Evolutionary conservation across 2,113 vertebrate species (phyloP), one percentile per base, ranked within the genome.

Genomic region (Psophia crepitans): DNA sequence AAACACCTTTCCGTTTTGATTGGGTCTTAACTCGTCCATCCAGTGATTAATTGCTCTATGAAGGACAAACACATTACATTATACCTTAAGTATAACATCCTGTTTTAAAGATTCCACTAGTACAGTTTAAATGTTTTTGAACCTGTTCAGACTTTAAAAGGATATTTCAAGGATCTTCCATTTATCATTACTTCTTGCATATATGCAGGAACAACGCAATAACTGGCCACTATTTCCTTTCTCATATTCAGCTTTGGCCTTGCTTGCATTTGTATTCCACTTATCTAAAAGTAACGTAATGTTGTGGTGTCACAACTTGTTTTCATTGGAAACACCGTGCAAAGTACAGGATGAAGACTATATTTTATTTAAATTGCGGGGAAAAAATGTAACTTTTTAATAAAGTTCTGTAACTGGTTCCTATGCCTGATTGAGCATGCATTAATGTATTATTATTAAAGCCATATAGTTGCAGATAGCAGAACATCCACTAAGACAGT

Each of bases 31-130:
- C 89, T 95, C 61, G 66, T 91, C 92, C 43, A 79, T 94, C 75
- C 84, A 96, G 77, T 97, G 90, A 96, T 94, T 92, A 90, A 97
- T 96, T 96, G 95, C 90, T 96, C 65, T 48, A 17, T 74, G 86
- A 86, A 96, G 96, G 96, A 96, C 89, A 97, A 93, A 94, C 93
- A 97, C 83, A 96, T 95, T 94, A 96, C 90, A 95, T 97, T 95
- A 89, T 96, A 95, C 89, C 51, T 78, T 92, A 93, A 95, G 73
- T 87, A 90, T 94, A 97, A 96, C 96, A 96, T 97, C 91, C 95
- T 97, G 93, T 95, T 96, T 96, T 93, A 93, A 97, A 96, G 95
- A 97, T 90, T 92, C 84, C 81, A 87, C 89, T 92, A 87, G 70
- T 66, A 37, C 14, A 85, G 53, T 91, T 95, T 73, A 95, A 91